These are phyloP conservation scores for Clamator glandarius DNA, from an alignment of 2,797 vertebrate genomes.

Conservation along the genomic window DNA sequence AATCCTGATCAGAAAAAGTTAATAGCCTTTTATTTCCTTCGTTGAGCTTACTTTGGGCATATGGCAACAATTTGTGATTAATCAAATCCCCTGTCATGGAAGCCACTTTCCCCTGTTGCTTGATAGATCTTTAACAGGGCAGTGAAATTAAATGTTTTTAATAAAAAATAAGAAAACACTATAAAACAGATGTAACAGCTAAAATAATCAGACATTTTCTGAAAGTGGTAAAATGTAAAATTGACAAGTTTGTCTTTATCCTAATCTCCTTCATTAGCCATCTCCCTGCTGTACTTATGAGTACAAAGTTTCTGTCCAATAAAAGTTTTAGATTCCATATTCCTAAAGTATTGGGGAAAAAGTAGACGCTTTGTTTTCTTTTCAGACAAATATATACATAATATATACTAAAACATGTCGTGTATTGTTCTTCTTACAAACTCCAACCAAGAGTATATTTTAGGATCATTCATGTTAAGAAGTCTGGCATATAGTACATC, in stretches of 20 bases:
- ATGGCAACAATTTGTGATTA: constrained; percentile 55
- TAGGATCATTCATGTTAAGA: neutral
- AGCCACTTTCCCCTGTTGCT: constrained; percentile 15
- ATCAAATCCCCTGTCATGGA: constrained; percentile 29
- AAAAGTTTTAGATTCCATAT: neutral
- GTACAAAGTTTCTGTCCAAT: neutral
- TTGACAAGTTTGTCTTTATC: neutral
- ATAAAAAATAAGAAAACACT: neutral
- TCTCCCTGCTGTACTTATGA: neutral
- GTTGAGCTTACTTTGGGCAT: constrained; percentile 14
- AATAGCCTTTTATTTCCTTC: constrained; percentile 25
- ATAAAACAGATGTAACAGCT: neutral
- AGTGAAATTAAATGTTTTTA: neutral
- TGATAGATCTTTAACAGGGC: neutral
- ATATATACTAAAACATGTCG: neutral
- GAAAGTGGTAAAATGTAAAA: neutral
- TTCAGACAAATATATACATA: neutral
- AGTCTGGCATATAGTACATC: neutral
- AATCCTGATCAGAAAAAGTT: neutral
- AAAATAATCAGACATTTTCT: neutral
- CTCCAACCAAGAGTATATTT: neutral
- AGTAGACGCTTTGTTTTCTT: neutral
- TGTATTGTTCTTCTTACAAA: neutral
- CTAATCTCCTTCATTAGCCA: neutral
- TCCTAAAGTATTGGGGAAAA: neutral